Percentiles rank a stretch among this genome's conserved stretches.
phyloP scores from a whole-genome alignment of 2,888 invertebrate species.

The Glomeris marginata region DNA sequence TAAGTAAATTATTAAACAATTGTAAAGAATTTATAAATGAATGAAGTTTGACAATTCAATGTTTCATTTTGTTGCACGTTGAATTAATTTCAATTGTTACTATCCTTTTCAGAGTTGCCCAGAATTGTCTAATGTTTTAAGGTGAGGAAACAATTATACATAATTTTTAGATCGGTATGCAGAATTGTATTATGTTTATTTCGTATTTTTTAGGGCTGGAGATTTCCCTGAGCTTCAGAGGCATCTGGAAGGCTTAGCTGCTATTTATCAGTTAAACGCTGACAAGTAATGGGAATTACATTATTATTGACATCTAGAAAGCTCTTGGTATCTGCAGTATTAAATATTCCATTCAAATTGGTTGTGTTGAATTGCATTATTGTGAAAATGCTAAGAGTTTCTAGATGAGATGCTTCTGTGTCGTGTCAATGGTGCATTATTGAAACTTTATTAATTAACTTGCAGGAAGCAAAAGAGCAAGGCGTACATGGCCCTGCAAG shows the following conservation, averaged over 20 bases:
- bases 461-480: conserved; percentile 68
- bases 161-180: not conserved
- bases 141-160: conserved; percentile 18
- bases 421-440: conserved; percentile 3
- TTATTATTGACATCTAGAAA: not conserved
- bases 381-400: no score
- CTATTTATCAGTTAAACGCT: conserved; percentile 84
- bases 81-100: conserved; percentile 4
- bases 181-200: conserved; percentile 3
- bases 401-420: no score
- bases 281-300: conserved; percentile 46
- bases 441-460: not conserved
- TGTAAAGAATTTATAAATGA: conserved; percentile 2
- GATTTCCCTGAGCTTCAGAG: conserved; percentile 85
- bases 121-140: conserved; percentile 53
- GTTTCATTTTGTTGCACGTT: not conserved
- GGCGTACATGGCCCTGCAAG: conserved; percentile 80
- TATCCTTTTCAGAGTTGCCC: conserved; percentile 56
- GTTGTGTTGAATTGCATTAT: conserved; percentile 1
- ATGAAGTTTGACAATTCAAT: not conserved
- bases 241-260: conserved; percentile 76
- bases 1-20: not conserved
- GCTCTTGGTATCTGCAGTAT: not conserved
- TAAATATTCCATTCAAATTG: no score
- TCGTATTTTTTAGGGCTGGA: conserved; percentile 56